These are phyloP conservation scores for Apamea monoglypha DNA, from an alignment of 2,888 invertebrate species.

Conservation along the genomic window DNA sequence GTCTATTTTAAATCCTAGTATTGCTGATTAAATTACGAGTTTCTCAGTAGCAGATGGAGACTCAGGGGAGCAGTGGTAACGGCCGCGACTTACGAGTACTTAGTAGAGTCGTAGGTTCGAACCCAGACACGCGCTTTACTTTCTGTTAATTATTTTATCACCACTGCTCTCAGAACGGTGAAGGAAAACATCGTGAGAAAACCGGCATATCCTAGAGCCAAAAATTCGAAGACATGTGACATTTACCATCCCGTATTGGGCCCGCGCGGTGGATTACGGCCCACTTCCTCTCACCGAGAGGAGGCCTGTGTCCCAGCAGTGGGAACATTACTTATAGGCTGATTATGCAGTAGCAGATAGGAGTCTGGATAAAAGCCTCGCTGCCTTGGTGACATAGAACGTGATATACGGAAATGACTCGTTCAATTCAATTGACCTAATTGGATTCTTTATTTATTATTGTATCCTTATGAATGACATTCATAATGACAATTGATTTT, in stretches of 20 bases:
- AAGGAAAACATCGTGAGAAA: background rate
- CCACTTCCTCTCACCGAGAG: background rate
- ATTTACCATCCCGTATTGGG: no score
- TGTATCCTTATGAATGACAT: background rate
- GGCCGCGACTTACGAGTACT: no score
- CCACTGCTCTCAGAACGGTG: no score
- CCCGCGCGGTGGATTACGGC: no score
- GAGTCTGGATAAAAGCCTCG: background rate
- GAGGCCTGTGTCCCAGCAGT: background rate
- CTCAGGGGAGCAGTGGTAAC: no score
- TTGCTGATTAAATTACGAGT: slow-evolving; percentile 20
- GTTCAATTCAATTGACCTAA: background rate
- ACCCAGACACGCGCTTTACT: no score
- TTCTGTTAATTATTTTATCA: no score
- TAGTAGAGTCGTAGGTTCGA: no score
- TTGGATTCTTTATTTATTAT: background rate
- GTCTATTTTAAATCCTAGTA: background rate
- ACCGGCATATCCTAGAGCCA: background rate
- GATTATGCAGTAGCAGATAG: background rate
- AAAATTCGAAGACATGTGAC: background rate
- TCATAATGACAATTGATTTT: slow-evolving; percentile 19
- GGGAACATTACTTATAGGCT: background rate
- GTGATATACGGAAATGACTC: background rate
- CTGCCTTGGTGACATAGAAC: background rate
- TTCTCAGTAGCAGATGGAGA: background rate